These are phyloP conservation scores for Mylabris sibirica DNA, from an alignment of 2,888 invertebrate species.

Conservation along the genomic window DNA sequence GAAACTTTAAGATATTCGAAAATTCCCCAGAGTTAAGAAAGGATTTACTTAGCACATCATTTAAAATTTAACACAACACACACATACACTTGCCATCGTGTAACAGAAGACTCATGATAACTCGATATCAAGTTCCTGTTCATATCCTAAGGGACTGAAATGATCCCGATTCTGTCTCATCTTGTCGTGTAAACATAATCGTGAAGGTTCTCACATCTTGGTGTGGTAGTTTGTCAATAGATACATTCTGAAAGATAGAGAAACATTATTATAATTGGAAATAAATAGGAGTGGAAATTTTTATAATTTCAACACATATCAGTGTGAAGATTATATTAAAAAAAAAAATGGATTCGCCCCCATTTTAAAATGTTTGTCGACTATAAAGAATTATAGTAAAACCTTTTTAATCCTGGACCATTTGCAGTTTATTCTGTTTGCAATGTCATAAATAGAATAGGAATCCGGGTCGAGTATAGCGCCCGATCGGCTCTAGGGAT, in stretches of 20 bases:
- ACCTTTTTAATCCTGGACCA: constrained; percentile 36
- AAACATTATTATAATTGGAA: too few relatives aligned
- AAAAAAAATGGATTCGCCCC: neutral
- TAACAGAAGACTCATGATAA: constrained; percentile 19
- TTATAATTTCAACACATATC: too few relatives aligned
- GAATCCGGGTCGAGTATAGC: constrained; percentile 40
- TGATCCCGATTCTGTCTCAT: constrained; percentile 22
- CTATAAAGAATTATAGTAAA: constrained; percentile 33
- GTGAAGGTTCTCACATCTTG: neutral
- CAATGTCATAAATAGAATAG: constrained; percentile 41
- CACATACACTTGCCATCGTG: neutral
- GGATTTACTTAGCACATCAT: constrained; percentile 5
- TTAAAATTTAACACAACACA: constrained; percentile 11
- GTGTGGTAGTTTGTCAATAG: constrained; percentile 5
- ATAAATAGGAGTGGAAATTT: too few relatives aligned
- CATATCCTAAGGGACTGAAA: constrained; percentile 19
- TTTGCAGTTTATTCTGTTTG: constrained; percentile 44
- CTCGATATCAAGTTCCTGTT: constrained; percentile 25
- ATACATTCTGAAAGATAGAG: constrained; percentile 2
- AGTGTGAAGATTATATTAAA: neutral
- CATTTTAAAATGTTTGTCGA: neutral
- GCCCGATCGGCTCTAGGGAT: constrained; percentile 44
- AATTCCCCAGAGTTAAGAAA: neutral
- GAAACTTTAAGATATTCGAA: neutral
- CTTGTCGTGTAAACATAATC: constrained; percentile 23